These are phyloP conservation scores for Cossypha niveicapilla DNA, from an alignment of 2,797 vertebrate species.

Conservation along the genomic window DNA sequence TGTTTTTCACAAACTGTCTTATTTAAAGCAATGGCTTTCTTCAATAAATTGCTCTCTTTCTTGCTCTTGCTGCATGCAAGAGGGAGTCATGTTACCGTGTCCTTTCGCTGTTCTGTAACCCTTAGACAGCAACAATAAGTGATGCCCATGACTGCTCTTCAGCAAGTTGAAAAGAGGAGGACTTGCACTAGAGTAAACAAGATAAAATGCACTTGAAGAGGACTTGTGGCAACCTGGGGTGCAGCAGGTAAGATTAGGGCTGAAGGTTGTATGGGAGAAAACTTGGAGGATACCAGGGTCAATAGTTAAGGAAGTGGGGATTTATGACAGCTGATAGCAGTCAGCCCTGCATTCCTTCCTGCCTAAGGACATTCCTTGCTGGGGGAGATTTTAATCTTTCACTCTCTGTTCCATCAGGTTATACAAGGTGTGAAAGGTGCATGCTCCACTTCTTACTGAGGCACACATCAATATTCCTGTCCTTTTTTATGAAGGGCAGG, in stretches of 20 bases:
- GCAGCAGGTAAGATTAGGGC: not conserved
- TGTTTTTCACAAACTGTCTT: no score
- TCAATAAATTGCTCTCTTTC: no score
- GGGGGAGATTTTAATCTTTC: not conserved
- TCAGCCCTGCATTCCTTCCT: not conserved
- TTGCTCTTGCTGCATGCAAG: no score
- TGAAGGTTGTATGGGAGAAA: not conserved
- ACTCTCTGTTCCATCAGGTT: not conserved
- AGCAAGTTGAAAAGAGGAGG: not conserved
- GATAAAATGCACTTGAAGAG: not conserved
- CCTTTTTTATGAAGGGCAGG: not conserved
- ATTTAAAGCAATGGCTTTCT: no score
- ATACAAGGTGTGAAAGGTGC: not conserved
- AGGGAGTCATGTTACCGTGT: no score
- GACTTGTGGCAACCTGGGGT: not conserved
- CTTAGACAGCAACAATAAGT: not conserved
- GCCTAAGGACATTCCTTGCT: not conserved
- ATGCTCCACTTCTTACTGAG: not conserved
- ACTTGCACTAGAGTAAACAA: not conserved
- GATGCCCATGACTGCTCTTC: not conserved
- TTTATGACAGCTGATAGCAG: not conserved
- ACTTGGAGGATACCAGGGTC: not conserved
- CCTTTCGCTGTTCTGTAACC: no score
- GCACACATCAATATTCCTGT: not conserved
- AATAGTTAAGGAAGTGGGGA: not conserved